Evolutionary conservation across 2,888 invertebrate species (phyloP).

Genomic region (Yponomeuta cagnagella): DNA sequence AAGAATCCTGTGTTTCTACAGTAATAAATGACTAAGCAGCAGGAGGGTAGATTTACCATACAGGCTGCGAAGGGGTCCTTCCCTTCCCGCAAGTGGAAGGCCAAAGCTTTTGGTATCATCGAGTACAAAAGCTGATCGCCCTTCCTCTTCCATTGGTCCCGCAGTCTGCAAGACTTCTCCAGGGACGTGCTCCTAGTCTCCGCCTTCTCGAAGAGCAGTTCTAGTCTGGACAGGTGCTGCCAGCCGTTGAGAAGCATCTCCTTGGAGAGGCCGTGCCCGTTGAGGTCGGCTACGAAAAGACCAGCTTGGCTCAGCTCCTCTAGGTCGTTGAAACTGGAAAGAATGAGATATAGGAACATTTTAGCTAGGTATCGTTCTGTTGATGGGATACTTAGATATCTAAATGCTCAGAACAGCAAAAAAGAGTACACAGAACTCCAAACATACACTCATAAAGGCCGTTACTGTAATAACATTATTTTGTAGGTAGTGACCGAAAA

Average conservation of each 20-base stretch:
- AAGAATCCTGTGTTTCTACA: too few relatives aligned
- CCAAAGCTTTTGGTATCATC: conserved; percentile 92
- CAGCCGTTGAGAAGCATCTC: conserved; percentile 90
- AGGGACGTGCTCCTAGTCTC: conserved; percentile 86
- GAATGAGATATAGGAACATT: neutral
- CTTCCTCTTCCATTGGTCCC: conserved; percentile 90
- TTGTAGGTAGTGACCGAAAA: too few relatives aligned
- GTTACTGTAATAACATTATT: too few relatives aligned
- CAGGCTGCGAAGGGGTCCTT: conserved; percentile 86
- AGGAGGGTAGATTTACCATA: conserved; percentile 65
- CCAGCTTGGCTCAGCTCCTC: conserved; percentile 88
- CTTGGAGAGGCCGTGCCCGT: conserved; percentile 88
- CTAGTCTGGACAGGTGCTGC: conserved; percentile 88
- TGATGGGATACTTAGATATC: neutral
- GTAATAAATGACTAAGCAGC: too few relatives aligned
- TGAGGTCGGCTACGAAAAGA: conserved; percentile 87
- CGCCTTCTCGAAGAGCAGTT: conserved; percentile 88
- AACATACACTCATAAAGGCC: too few relatives aligned
- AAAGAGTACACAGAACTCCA: too few relatives aligned
- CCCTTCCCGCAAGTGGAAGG: conserved; percentile 85
- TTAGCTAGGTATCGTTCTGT: neutral
- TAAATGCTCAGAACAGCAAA: too few relatives aligned
- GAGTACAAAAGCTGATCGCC: conserved; percentile 92
- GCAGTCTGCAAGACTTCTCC: conserved; percentile 83
- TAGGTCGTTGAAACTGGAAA: conserved; percentile 84